Base-by-base conservation (phyloP, 2,888 invertebrate genomes). In the Aelia acuminata region DNA sequence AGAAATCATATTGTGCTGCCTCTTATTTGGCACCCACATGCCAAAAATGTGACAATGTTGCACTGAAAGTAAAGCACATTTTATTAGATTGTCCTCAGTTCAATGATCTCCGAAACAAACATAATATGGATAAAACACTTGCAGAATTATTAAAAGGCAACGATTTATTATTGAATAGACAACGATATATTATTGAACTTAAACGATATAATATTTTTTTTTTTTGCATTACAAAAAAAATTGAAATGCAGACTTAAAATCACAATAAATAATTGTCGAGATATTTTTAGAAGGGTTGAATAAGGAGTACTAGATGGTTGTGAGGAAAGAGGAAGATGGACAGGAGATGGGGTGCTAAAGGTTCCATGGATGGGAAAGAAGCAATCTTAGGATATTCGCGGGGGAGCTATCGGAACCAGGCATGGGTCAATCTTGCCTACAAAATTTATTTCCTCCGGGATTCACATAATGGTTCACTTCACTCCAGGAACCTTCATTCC, bases 321-420 rank as follows among this genome's bases (percentile, higher is more conserved):
- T n/a, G 4, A 26, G 31, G 63, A 70, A 70, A 70, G 22, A 26
- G 35, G 31, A 31, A 35, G 63, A 70, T 70, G 63, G 63, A 70
- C 63, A 70, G 63, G 63, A 70, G 63, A 70, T 70, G 63, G 20
- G 31, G 18, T 2, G 57, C 26, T 57, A 13, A 26, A 57, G 57
- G 57, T 57, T 70, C 63, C 63, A 35, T 35, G 31, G 63, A 70
- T 35, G 63, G 63, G 63, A 35, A 70, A 70, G 35, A 35, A 70
- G 63, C 63, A 70, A 70, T 70, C 63, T 70, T 35, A 70, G 63
- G 63, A 70, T 70, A 70, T 70, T 70, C 63, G 31, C 22, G 15
- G n/a, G 63, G 7, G 63, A 31, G 63, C 63, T 70, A 70, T 70
- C 63, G 31, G 7, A 18, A 20, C 35, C 63, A 70, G 63, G 18